Base-by-base conservation (phyloP, 2,888 invertebrate species). In the Caenorhabditis sinica region DNA sequence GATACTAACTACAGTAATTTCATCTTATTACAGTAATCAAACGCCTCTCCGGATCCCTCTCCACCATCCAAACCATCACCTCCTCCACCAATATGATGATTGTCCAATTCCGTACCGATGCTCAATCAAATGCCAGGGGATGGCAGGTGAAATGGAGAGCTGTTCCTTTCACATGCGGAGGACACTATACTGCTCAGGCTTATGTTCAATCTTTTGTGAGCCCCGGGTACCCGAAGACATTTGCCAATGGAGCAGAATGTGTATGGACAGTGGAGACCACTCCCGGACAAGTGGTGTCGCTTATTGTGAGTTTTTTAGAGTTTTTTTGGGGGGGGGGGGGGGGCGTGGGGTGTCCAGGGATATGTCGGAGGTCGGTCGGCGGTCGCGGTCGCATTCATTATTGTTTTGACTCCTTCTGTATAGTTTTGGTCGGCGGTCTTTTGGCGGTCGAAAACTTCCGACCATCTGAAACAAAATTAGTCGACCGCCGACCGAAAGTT, bases 41-140 rank as follows among this genome's bases (percentile, higher is more conserved):
- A 65, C 76, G 66, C 15, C 49, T 87, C 40, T 85, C 86, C 23
- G 88, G 86, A 8, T 71, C 82, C 0, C n/a, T 75, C 20, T 58
- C 75, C 11, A 80, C 82, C 0, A 43, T 68, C 9, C 61, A 80
- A 45, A 86, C 85, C 8, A 92, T 96, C 93, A 96, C 97, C 33
- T 97, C 97, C 5, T 97, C 97, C 56, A 97, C 97, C 68, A 98
- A 98, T 94, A 97, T 98, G 93, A 97, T 98, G 96, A 97, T 97
- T 86, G 95, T 98, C 86, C 97, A 97, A 94, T 98, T 98, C 94
- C 96, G 96, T 91, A 96, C 97, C 1, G 98, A 98, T 93, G 96
- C 96, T 56, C 96, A 96, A 15, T 96, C 97, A 30, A 97, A 97
- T 94, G 95, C 96, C 82, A 96, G 96, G 94, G 98, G 98, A 88